phyloP scores from a whole-genome alignment of 2,888 invertebrate genomes.

The Pristionchus exspectatus region DNA sequence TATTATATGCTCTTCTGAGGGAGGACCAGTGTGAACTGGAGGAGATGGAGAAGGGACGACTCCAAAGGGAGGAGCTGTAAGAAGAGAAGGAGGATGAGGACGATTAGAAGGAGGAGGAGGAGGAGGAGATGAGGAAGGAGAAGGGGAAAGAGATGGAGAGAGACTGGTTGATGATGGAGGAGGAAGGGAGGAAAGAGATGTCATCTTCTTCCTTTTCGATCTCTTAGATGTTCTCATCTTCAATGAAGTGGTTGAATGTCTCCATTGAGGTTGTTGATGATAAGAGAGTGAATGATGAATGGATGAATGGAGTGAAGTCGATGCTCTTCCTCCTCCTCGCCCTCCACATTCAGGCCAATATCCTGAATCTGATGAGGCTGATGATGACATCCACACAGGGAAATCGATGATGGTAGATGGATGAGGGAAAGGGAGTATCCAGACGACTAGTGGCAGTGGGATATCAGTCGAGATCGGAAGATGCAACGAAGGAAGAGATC shows the following conservation, averaged over 20 bases:
- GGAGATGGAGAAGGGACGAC: too few relatives aligned
- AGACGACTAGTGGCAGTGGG: neutral
- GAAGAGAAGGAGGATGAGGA: constrained; percentile 8
- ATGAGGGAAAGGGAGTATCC: neutral
- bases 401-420: neutral
- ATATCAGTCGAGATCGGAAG: neutral
- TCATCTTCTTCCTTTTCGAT: constrained; percentile 2
- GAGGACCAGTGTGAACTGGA: too few relatives aligned
- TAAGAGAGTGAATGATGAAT: too few relatives aligned
- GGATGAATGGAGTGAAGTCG: neutral
- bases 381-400: neutral
- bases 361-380: constrained; percentile 37
- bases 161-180: neutral
- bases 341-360: constrained; percentile 20
- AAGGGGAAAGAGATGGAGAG: neutral
- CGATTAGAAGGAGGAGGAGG: neutral
- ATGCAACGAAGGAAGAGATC: neutral
- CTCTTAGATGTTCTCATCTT: constrained; percentile 53
- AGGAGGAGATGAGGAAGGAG: neutral
- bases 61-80: neutral
- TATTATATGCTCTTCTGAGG: neutral
- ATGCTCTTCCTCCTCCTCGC: neutral
- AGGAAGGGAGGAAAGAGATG: neutral
- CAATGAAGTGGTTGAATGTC: constrained; percentile 64
- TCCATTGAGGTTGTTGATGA: constrained; percentile 40